phyloP scores from a whole-genome alignment of 1,140 invertebrate species.

The Drosophila elegans region DNA sequence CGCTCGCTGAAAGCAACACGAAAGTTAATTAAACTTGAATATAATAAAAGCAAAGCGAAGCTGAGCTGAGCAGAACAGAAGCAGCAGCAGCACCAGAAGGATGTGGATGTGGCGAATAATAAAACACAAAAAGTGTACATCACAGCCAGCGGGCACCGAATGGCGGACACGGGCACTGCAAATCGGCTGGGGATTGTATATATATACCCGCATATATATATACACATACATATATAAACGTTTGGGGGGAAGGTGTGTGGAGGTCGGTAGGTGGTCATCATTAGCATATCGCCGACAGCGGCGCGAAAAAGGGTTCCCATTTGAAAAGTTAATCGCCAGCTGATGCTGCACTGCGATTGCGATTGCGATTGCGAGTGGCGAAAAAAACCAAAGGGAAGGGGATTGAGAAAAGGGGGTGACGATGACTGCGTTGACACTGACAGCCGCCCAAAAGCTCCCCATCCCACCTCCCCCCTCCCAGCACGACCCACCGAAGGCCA shows the following conservation, averaged over 20 bases:
- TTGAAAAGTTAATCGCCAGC: slow-evolving; percentile 76
- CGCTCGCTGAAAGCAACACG: slow-evolving; percentile 66
- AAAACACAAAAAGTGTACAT: slow-evolving; percentile 76
- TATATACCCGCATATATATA: slow-evolving; percentile 5
- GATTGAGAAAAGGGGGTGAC: slow-evolving; percentile 25
- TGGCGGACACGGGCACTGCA: slow-evolving; percentile 25
- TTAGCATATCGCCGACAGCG: slow-evolving; percentile 75
- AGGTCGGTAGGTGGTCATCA: slow-evolving; percentile 57
- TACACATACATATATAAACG: slow-evolving; percentile 9
- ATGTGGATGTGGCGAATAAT: slow-evolving; percentile 56
- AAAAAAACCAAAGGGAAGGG: not conserved
- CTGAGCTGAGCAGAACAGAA: slow-evolving; percentile 31
- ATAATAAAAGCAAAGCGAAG: slow-evolving; percentile 75
- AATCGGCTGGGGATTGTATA: slow-evolving; percentile 8
- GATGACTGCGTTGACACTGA: slow-evolving; percentile 70
- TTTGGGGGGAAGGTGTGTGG: slow-evolving; percentile 11
- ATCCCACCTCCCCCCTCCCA: slow-evolving; percentile 1
- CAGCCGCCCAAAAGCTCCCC: slow-evolving; percentile 42
- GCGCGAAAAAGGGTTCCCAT: slow-evolving; percentile 73
- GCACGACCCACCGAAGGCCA: slow-evolving; percentile 31
- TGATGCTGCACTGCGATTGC: slow-evolving; percentile 64
- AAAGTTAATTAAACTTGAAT: slow-evolving; percentile 83
- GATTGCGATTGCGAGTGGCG: slow-evolving; percentile 40
- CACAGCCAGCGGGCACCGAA: slow-evolving; percentile 51
- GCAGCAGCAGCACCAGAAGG: slow-evolving; percentile 11